Conservation (phyloP, 2,888 invertebrate species). For the Mimumesa dahlbomi region DNA sequence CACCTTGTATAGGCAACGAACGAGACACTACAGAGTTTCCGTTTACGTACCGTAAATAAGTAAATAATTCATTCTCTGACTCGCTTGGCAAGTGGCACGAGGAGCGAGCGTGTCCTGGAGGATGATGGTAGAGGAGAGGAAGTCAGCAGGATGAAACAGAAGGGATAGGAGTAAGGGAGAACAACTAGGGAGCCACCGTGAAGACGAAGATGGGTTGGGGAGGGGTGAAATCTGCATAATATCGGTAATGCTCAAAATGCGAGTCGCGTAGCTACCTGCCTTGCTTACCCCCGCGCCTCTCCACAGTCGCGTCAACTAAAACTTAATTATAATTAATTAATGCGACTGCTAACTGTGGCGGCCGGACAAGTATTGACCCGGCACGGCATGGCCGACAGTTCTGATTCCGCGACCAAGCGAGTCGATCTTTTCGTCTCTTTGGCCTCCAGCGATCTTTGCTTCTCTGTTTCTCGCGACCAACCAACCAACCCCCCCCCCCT, state of each 20-base stretch:
- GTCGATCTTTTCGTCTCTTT: slow-evolving; percentile 24
- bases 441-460: slow-evolving; percentile 20
- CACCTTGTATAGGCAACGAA: slow-evolving; percentile 30
- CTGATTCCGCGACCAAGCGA: slow-evolving; percentile 35
- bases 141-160: slow-evolving; percentile 11
- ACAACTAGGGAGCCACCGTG: slow-evolving; percentile 21
- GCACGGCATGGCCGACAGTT: slow-evolving; percentile 47
- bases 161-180: slow-evolving; percentile 30
- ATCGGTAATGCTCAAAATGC: slow-evolving; percentile 79
- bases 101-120: slow-evolving; percentile 52
- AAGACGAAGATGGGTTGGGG: slow-evolving; percentile 64
- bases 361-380: slow-evolving; percentile 76
- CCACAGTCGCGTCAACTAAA: slow-evolving; percentile 86
- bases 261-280: slow-evolving; percentile 75
- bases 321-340: slow-evolving; percentile 93
- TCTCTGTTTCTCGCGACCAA: slow-evolving; percentile 30
- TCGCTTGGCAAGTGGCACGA: slow-evolving; percentile 73
- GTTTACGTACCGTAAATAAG: slow-evolving; percentile 78
- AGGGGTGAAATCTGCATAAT: slow-evolving; percentile 77
- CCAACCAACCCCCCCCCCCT: slow-evolving; percentile 28
- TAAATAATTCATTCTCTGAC: slow-evolving; percentile 77
- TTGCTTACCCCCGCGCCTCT: slow-evolving; percentile 81
- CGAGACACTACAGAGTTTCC: slow-evolving; percentile 65
- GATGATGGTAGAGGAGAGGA: slow-evolving; percentile 28
- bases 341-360: slow-evolving; percentile 83